Percentiles rank a stretch among this genome's conserved stretches.
These are phyloP conservation scores for Paramormyrops hopkinsi DNA, from an alignment of 2,797 vertebrate species.

Conservation along the genomic window DNA sequence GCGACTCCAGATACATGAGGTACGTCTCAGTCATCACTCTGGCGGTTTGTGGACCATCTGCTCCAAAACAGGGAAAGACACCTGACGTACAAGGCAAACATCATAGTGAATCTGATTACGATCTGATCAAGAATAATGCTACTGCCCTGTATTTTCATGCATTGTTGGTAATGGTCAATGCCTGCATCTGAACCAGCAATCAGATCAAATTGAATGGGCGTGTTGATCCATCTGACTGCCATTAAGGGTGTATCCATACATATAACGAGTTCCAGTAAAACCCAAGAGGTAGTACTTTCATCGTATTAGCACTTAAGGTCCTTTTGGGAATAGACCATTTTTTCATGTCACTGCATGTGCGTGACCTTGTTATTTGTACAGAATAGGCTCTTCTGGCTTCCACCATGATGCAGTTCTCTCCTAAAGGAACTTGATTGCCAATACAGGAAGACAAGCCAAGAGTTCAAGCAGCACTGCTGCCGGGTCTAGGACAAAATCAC, in stretches of 20 bases:
- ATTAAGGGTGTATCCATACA: constrained; percentile 2
- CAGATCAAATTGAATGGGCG: background rate
- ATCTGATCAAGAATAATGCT: background rate
- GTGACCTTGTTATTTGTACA: background rate
- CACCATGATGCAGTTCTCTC: background rate
- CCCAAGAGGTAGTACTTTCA: background rate
- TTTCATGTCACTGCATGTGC: background rate
- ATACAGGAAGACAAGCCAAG: background rate
- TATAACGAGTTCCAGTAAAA: background rate
- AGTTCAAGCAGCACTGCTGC: background rate
- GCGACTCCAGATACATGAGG: constrained; percentile 83
- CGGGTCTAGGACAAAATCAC: background rate
- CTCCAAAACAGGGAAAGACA: background rate
- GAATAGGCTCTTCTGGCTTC: background rate
- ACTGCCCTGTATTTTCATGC: background rate
- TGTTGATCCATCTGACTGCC: background rate
- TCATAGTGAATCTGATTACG: background rate
- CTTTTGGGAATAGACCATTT: background rate
- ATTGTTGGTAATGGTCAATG: background rate
- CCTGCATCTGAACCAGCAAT: background rate
- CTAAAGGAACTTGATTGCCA: background rate
- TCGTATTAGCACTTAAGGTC: background rate
- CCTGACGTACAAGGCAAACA: background rate
- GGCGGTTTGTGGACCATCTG: background rate
- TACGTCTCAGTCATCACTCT: constrained; percentile 40